Percentiles rank a stretch among this genome's conserved stretches.
Evolutionary conservation across 1,140 invertebrate genomes (phyloP).

Genomic region (Drosophila rhopaloa): DNA sequence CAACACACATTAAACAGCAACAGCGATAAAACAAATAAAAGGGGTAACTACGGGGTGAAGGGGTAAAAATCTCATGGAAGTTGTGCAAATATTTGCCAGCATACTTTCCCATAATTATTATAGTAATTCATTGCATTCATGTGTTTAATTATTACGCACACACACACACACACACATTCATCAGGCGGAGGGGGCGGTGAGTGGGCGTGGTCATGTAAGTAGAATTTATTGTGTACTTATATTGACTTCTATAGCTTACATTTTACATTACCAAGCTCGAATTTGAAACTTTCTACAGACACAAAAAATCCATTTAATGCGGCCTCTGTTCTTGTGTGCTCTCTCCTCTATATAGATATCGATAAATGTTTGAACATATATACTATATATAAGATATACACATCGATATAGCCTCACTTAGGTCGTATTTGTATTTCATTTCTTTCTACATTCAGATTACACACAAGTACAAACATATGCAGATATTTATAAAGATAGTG

Average conservation of each 20-base stretch:
- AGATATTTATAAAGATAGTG: conserved; percentile 18
- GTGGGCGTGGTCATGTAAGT: conserved; percentile 40
- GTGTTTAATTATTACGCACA: conserved; percentile 48
- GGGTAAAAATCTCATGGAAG: conserved; percentile 30
- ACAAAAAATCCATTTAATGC: conserved; percentile 70
- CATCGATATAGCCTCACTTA: conserved; percentile 25
- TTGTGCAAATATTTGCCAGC: conserved; percentile 66
- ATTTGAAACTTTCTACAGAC: conserved; percentile 82
- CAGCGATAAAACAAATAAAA: conserved; percentile 33
- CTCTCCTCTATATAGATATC: conserved; percentile 1
- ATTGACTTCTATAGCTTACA: conserved; percentile 66
- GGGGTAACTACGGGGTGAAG: conserved; percentile 1
- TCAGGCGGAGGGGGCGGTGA: conserved; percentile 3
- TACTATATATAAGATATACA: conserved; percentile 27
- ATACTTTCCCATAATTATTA: conserved; percentile 53
- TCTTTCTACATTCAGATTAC: conserved; percentile 41
- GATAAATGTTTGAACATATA: conserved; percentile 17
- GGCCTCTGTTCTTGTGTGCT: conserved; percentile 4
- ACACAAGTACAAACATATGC: conserved; percentile 39
- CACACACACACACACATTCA: conserved; percentile 10
- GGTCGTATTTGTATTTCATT: conserved; percentile 16
- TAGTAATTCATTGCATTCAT: conserved; percentile 57
- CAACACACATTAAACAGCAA: conserved; percentile 46
- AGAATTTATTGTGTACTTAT: conserved; percentile 55
- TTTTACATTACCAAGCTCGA: conserved; percentile 81